Evolutionary conservation across 2,113 vertebrate genomes (phyloP), one percentile per base, ranked within the genome.

Genomic region (Xiphophorus maculatus): DNA sequence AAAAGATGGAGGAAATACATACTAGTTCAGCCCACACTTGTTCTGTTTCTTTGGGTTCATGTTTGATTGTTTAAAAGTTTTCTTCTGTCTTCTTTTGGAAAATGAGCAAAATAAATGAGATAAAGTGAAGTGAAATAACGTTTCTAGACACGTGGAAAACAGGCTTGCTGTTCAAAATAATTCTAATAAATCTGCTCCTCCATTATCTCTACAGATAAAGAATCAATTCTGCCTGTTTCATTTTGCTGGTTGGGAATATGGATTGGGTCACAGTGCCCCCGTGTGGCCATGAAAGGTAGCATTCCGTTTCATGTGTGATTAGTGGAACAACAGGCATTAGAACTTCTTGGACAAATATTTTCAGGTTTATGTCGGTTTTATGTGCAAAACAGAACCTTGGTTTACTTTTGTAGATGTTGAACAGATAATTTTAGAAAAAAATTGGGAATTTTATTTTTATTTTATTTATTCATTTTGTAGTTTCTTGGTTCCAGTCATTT

Each of bases 191-290:
- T 15, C 7, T 67, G n/a, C 4, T 17, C 10, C 28, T 67, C 15
- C 5, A 48, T 19, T 19, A 19, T 19, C 22, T 29, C 54, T 19
- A 37, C 22, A 32, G 64, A 30, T 1, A 25, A 15, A n/a, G 3
- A 12, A 69, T 69, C 17, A 2, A 1, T 66, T 61, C 9, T 22
- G 51, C 10, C 25, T 3, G 35, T 14, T 28, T 63, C 2, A 28
- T 19, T 5, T 11, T 27, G 33, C 10, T 1, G 0, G 17, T 27
- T 70, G 3, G n/a, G 40, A 13, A 19, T 66, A 48, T 35, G 29
- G 2, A 40, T 42, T 40, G 7, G 62, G 76, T 73, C 73, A 84
- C 1, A 83, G 0, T 83, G 85, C 92, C 90, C 74, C 66, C 92
- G 84, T 0, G 54, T 92, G 93, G 85, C 22, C 27, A 68, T 7